These are phyloP conservation scores for Limnothrissa miodon DNA, from an alignment of 2,113 vertebrate genomes.

Conservation along the genomic window DNA sequence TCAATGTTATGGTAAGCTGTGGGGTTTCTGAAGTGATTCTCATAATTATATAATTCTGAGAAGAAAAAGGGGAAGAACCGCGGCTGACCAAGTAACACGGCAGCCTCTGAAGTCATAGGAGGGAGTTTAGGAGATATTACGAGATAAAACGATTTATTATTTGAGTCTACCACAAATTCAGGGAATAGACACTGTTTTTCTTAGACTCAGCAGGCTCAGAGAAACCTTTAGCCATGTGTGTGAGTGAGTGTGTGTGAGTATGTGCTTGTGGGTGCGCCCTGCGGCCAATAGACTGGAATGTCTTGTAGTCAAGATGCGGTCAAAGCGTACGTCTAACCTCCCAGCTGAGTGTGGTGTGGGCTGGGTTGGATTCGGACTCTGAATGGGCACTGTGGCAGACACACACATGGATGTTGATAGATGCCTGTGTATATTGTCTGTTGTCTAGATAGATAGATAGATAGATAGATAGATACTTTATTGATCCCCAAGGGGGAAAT, in stretches of 20 bases:
- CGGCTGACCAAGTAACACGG: not conserved
- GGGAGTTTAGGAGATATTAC: not conserved
- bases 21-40: slow-evolving; percentile 12
- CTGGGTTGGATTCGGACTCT: not conserved
- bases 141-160: not conserved
- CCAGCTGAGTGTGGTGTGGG: not conserved
- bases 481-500: too few species aligned
- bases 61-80: not conserved
- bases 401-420: too few species aligned
- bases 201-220: not conserved
- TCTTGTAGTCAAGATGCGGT: not conserved
- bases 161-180: not conserved
- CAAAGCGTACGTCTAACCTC: not conserved
- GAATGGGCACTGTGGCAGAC: too few species aligned
- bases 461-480: too few species aligned
- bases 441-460: too few species aligned
- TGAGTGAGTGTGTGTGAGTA: not conserved
- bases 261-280: not conserved
- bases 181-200: slow-evolving; percentile 8
- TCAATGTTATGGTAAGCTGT: not conserved
- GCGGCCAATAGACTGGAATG: not conserved
- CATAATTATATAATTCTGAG: not conserved
- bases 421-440: too few species aligned
- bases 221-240: not conserved
- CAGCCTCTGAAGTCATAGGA: not conserved